A percentile compares a stretch with the other conserved stretches of the same genome.
Conservation (phyloP, 1,140 invertebrate species). For the Macrocentrus cingulum region DNA sequence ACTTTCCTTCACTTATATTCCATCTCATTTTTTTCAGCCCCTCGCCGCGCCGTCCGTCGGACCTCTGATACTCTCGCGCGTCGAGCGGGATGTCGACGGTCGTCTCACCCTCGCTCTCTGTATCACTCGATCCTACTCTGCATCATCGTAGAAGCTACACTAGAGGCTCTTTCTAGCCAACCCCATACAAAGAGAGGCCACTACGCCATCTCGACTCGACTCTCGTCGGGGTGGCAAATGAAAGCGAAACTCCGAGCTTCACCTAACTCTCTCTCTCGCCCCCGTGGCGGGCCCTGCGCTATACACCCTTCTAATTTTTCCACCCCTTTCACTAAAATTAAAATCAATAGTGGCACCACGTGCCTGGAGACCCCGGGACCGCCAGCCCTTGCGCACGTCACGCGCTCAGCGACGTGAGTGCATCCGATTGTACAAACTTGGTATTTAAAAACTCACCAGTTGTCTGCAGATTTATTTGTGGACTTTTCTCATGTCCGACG, state of each 20-base stretch:
- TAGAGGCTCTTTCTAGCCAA: neutral
- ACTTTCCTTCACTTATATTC: constrained; percentile 13
- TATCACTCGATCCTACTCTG: constrained; percentile 37
- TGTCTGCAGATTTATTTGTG: neutral
- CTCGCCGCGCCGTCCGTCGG: neutral
- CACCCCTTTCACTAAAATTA: constrained; percentile 62
- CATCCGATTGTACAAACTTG: too few species aligned
- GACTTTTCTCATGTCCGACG: constrained; percentile 10
- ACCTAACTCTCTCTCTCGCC: constrained; percentile 5
- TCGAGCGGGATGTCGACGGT: too few species aligned
- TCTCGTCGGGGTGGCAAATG: constrained; percentile 36
- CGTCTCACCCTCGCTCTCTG: constrained; percentile 33
- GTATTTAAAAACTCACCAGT: neutral
- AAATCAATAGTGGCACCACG: constrained; percentile 62
- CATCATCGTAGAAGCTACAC: constrained; percentile 10
- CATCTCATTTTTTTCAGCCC: constrained; percentile 16
- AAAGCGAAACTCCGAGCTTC: constrained; percentile 42
- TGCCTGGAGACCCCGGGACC: constrained; percentile 40
- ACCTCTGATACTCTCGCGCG: too few species aligned
- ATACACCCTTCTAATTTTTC: constrained; percentile 60
- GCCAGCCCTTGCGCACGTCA: constrained; percentile 19
- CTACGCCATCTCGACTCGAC: constrained; percentile 21
- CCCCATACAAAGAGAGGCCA: constrained; percentile 7
- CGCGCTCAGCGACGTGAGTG: neutral
- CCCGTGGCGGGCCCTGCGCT: constrained; percentile 15